phyloP scores from a whole-genome alignment of 1,140 invertebrate genomes.

The Oryzaephilus surinamensis region DNA sequence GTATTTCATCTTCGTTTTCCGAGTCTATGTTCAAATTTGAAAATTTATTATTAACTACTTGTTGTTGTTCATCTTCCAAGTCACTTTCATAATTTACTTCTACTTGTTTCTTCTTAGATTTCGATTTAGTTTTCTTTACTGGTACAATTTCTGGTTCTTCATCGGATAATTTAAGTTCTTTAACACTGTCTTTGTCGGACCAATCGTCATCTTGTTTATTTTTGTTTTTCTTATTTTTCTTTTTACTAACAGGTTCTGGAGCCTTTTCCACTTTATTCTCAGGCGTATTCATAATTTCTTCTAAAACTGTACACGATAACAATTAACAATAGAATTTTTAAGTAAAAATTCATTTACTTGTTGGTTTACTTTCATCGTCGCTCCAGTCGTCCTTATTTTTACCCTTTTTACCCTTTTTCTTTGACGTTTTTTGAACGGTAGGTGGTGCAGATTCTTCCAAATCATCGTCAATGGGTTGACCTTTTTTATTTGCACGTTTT shows the following conservation, averaged over 20 bases:
- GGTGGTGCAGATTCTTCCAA: conserved; percentile 42
- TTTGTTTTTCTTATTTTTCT: conserved; percentile 39
- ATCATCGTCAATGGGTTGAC: conserved; percentile 46
- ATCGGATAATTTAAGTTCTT: conserved; percentile 37
- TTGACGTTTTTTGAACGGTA: conserved; percentile 33
- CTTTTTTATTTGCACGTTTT: conserved; percentile 51
- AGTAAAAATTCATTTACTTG: conserved; percentile 32
- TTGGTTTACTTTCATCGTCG: conserved; percentile 43
- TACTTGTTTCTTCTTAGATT: conserved; percentile 40
- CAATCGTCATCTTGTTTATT: conserved; percentile 43
- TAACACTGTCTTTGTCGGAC: conserved; percentile 39
- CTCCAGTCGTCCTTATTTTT: conserved; percentile 40
- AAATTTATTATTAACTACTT: background rate
- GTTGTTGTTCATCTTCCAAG: conserved; percentile 2
- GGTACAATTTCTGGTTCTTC: conserved; percentile 32
- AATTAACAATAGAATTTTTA: background rate
- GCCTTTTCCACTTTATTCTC: conserved; percentile 21
- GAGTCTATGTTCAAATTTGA: conserved; percentile 7
- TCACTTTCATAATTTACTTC: conserved; percentile 7
- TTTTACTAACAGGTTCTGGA: conserved; percentile 25
- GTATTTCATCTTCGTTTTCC: conserved; percentile 2
- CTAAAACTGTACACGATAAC: conserved; percentile 15
- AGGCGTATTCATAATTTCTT: conserved; percentile 32
- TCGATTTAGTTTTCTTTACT: conserved; percentile 29
- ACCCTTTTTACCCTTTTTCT: conserved; percentile 38